phyloP scores from a whole-genome alignment of 2,113 vertebrate genomes.

The Hypomesus transpacificus region DNA sequence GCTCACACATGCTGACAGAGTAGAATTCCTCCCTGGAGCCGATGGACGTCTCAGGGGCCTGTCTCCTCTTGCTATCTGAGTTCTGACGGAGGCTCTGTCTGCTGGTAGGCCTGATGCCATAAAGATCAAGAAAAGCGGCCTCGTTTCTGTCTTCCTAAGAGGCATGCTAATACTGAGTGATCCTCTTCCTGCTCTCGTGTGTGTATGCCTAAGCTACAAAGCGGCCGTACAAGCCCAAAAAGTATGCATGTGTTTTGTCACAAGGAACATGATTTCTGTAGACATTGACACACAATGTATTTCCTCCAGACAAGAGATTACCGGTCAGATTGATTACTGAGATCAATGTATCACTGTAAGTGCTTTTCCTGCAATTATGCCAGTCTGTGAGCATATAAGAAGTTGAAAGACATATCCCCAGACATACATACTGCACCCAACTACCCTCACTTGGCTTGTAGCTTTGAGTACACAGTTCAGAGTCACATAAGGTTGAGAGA shows the following conservation, averaged over 20 bases:
- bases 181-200: constrained; percentile 3
- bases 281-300: no score
- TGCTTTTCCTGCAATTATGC: neutral
- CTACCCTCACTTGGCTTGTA: no score
- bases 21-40: constrained; percentile 63
- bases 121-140: constrained; percentile 40
- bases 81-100: constrained; percentile 26
- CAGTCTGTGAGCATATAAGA: neutral
- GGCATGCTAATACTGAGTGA: constrained; percentile 20
- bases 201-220: neutral
- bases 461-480: no score
- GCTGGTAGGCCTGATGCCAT: constrained; percentile 42
- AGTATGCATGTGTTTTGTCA: no score
- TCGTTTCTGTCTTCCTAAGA: constrained; percentile 28
- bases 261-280: no score
- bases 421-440: no score
- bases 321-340: no score
- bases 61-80: constrained; percentile 65
- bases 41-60: constrained; percentile 63
- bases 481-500: no score
- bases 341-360: neutral
- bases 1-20: constrained; percentile 52
- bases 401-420: neutral
- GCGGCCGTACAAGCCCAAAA: no score
- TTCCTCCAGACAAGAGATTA: no score